Evolutionary conservation across 2,797 vertebrate genomes (phyloP), one percentile per base, ranked within the genome.

Genomic region (Alauda arvensis): DNA sequence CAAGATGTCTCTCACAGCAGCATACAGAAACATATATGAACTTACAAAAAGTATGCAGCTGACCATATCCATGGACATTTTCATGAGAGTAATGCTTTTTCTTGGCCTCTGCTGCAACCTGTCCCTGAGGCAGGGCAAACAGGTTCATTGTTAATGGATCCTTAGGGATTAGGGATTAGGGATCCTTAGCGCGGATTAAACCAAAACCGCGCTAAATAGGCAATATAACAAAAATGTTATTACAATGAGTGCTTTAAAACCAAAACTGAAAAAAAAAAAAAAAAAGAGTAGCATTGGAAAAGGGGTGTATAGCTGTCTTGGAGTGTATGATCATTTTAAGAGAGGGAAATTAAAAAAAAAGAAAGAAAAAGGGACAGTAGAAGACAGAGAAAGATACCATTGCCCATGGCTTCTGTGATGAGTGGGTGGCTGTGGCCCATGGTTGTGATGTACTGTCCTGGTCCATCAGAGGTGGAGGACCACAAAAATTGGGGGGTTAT

Each of bases 351-450:
- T 4, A 18, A 48, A 60, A n/a, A 9, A 46, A 3, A 31, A 37
- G 9, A 28, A 57, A 65, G 14, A 19, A 59, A 34, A 71, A 45
- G 6, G 40, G 18, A 26, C 1, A 59, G 33, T 12, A 59, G 40
- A 70, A 69, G 25, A 33, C 10, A 67, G 33, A 48, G 5, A 60
- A 66, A 72, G 15, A 14, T 28, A 40, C 3, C 60, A 52, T 12
- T 25, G 46, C 10, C 10, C 0, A 0, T 42, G 46, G 46, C 18
- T 60, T 23, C 46, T 42, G 46, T 6, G 20, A 66, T 37, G 20
- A 0, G 0, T 14, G 25, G 2, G 7, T 60, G 40, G 60, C 24
- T 0, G 0, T 34, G 40, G 40, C 11, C 46, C 12, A 6, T 5
- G 18, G 25, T 34, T 60, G 34, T 9, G 4, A 46, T 18, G 5